phyloP scores from a whole-genome alignment of 2,113 vertebrate genomes.

The Phrynosoma blainvillii region DNA sequence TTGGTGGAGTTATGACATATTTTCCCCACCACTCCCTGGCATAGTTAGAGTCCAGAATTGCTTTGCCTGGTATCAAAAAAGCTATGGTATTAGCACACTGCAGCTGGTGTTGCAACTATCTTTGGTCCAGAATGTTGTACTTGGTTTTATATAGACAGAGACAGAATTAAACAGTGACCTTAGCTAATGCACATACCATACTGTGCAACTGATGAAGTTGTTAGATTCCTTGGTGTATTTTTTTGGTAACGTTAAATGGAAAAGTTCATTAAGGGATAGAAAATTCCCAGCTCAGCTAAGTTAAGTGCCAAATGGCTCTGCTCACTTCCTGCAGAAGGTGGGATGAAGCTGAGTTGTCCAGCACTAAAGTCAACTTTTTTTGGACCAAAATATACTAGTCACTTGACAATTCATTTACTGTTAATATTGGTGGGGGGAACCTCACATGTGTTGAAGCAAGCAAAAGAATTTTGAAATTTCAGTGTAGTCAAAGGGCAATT shows the following conservation, averaged over 20 bases:
- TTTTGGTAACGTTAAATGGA: constrained; percentile 52
- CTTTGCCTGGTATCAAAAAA: neutral
- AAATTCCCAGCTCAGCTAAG: constrained; percentile 40
- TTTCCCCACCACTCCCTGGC: neutral
- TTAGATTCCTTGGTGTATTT: constrained; percentile 45
- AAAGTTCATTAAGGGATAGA: constrained; percentile 60
- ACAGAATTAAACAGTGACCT: constrained; percentile 46
- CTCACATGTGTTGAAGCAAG: constrained; percentile 12
- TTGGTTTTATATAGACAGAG: constrained; percentile 40
- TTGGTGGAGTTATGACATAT: neutral
- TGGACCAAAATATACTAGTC: constrained; percentile 3
- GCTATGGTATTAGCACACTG: neutral
- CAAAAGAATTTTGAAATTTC: neutral
- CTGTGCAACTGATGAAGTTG: constrained; percentile 44
- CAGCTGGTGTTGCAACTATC: constrained; percentile 39
- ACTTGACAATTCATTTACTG: neutral
- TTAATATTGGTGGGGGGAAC: neutral
- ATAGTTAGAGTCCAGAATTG: neutral
- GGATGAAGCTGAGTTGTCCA: constrained; percentile 12
- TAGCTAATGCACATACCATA: constrained; percentile 59
- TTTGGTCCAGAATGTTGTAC: constrained; percentile 11
- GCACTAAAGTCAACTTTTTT: constrained; percentile 36
- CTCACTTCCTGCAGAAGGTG: constrained; percentile 11
- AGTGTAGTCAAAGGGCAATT: neutral
- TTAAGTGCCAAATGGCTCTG: neutral